phyloP scores from a whole-genome alignment of 1,140 invertebrate species.

The Cecropterus lyciades region DNA sequence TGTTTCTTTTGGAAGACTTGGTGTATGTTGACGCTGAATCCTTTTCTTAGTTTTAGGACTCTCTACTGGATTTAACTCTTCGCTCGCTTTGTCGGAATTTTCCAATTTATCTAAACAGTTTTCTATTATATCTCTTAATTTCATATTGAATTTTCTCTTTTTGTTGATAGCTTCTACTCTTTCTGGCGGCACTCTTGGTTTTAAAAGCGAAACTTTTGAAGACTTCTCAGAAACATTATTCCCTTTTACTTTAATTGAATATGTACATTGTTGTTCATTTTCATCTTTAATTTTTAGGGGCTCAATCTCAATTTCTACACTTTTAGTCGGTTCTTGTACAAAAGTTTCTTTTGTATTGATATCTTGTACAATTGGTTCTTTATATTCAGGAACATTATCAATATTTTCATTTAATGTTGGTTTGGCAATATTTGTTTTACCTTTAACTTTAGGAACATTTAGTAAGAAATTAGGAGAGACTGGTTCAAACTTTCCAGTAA shows the following conservation, averaged over 20 bases:
- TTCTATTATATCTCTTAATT: conserved; percentile 66
- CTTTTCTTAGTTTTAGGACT: conserved; percentile 20
- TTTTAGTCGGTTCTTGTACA: conserved; percentile 7
- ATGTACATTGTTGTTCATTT: background rate
- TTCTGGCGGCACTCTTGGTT: conserved; percentile 61
- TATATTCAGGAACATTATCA: background rate
- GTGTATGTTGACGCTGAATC: conserved; percentile 29
- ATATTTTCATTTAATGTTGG: background rate
- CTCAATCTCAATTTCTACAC: conserved; percentile 8
- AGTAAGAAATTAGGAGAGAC: conserved; percentile 53
- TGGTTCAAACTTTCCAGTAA: conserved; percentile 51
- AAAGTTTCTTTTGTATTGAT: background rate
- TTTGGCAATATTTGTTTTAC: background rate
- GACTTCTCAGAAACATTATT: conserved; percentile 7
- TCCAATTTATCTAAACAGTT: conserved; percentile 54
- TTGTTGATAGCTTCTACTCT: conserved; percentile 65
- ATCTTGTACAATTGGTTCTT: background rate
- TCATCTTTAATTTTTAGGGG: conserved; percentile 6
- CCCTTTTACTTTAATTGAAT: background rate
- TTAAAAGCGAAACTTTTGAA: conserved; percentile 38
- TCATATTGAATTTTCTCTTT: conserved; percentile 76
- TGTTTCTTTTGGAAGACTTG: conserved; percentile 40
- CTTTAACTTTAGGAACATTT: conserved; percentile 37
- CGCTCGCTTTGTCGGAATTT: conserved; percentile 38
- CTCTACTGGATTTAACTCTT: conserved; percentile 13